Evolutionary conservation across 2,113 vertebrate species (phyloP), one percentile per base, ranked within the genome.

Genomic region (Prietella phreatophila): DNA sequence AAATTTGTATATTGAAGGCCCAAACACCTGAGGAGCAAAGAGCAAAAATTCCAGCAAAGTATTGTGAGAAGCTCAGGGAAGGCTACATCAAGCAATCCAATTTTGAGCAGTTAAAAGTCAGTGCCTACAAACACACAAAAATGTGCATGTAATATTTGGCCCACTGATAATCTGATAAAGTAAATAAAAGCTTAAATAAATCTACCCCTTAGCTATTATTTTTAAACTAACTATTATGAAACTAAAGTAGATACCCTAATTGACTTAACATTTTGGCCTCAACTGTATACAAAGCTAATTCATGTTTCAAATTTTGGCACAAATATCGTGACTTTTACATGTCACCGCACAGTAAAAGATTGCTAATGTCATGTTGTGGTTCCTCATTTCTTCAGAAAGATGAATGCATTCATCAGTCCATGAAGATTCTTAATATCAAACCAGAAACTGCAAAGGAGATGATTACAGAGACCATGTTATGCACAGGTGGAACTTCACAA

Each of bases 341-440:
- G 53, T 58, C 30, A 81, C 7, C 5, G 0, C 15, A 22, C 79
- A 58, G 42, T 47, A 47, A 47, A 76, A 58, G 53, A 47, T 50
- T 86, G 80, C 9, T 83, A 50, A 30, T 85, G 33, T 50, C 56
- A 82, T 47, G 82, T 67, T 83, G 3, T 60, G 17, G 39, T n/a
- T 83, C 27, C n/a, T 67, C 33, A 20, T 67, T 50, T 30, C 39
- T 67, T 30, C 19, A 83, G 82, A 83, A 3, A 83, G 9, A 50
- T 17, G 2, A 14, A 13, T 83, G 82, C 50, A 0, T 67, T n/a
- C 0, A 50, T 17, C 60, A 83, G 13, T 15, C 82, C 17, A 0
- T 19, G 17, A 65, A 19, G 3, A 13, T 65, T 2, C 30, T 83
- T n/a, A 10, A 65, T 1, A 20, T 65, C 3, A 0, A 0, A 5